Evolutionary conservation across 1,140 invertebrate species (phyloP).

Genomic region (Antheraea pernyi): DNA sequence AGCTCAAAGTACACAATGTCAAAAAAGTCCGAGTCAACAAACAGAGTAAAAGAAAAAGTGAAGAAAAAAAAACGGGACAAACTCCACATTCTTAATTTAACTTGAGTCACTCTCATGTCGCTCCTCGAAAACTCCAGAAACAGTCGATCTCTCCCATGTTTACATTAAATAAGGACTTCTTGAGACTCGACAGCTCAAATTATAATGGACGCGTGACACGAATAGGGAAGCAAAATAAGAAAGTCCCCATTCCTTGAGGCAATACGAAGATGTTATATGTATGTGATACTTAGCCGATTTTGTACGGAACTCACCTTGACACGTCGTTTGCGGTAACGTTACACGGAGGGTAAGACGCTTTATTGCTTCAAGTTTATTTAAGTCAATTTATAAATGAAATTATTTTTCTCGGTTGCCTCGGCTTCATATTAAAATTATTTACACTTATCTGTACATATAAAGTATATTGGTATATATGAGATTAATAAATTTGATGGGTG

Average conservation of each 20-base stretch:
- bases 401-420: not conserved
- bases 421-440: not conserved
- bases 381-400: constrained; percentile 4
- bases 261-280: constrained; percentile 55
- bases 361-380: constrained; percentile 9
- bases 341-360: constrained; percentile 31
- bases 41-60: constrained; percentile 63
- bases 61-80: constrained; percentile 39
- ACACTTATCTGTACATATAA: not conserved
- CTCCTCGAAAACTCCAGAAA: constrained; percentile 50
- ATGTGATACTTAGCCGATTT: constrained; percentile 60
- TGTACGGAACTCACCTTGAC: constrained; percentile 62
- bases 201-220: constrained; percentile 49
- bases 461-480: not conserved
- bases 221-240: constrained; percentile 56
- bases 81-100: constrained; percentile 78
- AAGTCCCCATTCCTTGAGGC: constrained; percentile 70
- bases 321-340: constrained; percentile 65
- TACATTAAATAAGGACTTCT: not conserved
- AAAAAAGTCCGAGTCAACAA: constrained; percentile 73
- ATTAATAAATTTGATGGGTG: too few relatives aligned
- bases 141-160: constrained; percentile 24
- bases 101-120: constrained; percentile 75
- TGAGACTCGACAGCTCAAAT: constrained; percentile 30
- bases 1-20: constrained; percentile 70